Percentiles rank a stretch among this genome's conserved stretches.
Conservation (phyloP, 92 coral and sea anemone species). For the Epizoanthus rinbou region DNA sequence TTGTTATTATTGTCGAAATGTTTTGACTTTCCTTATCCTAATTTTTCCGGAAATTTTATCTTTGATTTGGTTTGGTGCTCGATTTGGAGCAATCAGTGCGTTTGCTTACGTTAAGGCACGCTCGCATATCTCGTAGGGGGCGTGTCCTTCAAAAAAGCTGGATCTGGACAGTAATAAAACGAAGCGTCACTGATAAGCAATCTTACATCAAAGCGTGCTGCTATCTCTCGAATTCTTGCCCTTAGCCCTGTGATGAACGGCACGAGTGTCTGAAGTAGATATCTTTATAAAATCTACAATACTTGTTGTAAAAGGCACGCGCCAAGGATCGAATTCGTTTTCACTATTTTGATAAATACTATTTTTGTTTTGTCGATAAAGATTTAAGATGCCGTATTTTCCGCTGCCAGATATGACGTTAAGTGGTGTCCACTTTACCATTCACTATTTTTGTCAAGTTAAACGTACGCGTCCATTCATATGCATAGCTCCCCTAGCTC, state of each 20-base stretch:
- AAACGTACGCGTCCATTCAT: neutral
- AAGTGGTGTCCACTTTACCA: neutral
- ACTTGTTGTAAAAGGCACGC: neutral
- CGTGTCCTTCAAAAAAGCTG: neutral
- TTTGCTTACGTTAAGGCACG: constrained; percentile 17
- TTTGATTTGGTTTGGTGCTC: neutral
- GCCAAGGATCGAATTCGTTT: constrained; percentile 16
- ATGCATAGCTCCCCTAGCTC: neutral
- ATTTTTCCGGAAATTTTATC: constrained; percentile 26
- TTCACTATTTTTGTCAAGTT: neutral
- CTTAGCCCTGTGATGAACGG: neutral
- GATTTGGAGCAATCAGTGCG: constrained; percentile 10
- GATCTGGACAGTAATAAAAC: neutral
- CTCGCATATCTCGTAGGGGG: neutral
- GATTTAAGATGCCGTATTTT: neutral
- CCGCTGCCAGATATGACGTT: neutral
- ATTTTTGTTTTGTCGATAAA: constrained; percentile 10
- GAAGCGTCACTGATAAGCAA: neutral
- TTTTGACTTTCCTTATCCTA: constrained; percentile 28
- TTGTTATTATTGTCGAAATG: neutral
- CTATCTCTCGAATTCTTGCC: neutral
- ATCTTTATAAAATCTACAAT: constrained; percentile 1
- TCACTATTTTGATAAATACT: neutral
- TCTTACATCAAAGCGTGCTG: constrained; percentile 1
- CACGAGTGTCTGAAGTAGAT: neutral